phyloP scores from a whole-genome alignment of 2,888 invertebrate species.

The Coleophora deauratella region DNA sequence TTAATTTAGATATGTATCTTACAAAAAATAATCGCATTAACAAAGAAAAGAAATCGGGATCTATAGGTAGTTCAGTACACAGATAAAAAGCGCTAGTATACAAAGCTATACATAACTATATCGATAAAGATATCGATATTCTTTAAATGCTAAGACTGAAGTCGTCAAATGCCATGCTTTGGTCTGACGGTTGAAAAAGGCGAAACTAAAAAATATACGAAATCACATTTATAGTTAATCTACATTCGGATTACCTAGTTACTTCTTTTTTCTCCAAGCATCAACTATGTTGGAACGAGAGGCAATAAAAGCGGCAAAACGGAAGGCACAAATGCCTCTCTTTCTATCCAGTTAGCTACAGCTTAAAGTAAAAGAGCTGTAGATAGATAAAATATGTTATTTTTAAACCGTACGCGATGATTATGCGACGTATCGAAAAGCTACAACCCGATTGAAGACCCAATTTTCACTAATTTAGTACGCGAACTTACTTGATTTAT shows the following conservation, averaged over 20 bases:
- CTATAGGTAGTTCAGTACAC: constrained; percentile 23
- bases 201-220: neutral
- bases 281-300: too few relatives aligned
- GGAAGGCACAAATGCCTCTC: too few relatives aligned
- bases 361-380: too few relatives aligned
- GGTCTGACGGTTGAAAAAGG: constrained; percentile 33
- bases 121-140: constrained; percentile 17
- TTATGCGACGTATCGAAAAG: neutral
- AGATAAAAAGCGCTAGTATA: too few relatives aligned
- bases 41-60: constrained; percentile 14
- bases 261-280: too few relatives aligned
- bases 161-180: constrained; percentile 45
- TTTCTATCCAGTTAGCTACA: too few relatives aligned
- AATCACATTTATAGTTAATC: too few relatives aligned
- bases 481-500: too few relatives aligned
- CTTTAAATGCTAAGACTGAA: constrained; percentile 19
- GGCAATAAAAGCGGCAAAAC: too few relatives aligned
- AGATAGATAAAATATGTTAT: too few relatives aligned
- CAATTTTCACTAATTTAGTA: constrained; percentile 17
- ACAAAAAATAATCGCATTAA: constrained; percentile 1
- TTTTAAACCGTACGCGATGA: too few relatives aligned
- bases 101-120: constrained; percentile 10
- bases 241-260: too few relatives aligned
- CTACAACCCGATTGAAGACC: constrained; percentile 29
- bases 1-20: neutral